Percentiles rank a stretch among this genome's conserved stretches.
phyloP scores from a whole-genome alignment of 2,888 invertebrate species.

The Aphodius sticticus region DNA sequence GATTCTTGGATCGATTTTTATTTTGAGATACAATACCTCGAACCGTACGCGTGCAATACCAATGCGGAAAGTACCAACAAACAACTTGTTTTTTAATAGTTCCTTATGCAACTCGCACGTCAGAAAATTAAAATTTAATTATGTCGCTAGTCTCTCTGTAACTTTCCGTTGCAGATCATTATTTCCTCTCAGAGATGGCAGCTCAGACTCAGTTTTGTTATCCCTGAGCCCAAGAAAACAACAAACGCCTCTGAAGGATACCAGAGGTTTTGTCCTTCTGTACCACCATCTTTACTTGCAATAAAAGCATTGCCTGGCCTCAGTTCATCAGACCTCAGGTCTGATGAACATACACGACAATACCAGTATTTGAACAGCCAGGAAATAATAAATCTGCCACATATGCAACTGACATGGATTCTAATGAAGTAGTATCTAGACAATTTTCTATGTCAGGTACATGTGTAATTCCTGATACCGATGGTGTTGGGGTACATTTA shows the following conservation, averaged over 20 bases:
- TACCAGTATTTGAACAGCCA: neutral
- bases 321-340: neutral
- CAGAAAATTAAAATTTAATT: neutral
- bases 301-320: neutral
- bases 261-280: neutral
- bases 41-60: neutral
- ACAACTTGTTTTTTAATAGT: neutral
- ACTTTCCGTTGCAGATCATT: neutral
- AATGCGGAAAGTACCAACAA: neutral
- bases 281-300: neutral
- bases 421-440: neutral
- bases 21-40: neutral
- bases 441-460: neutral
- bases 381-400: neutral
- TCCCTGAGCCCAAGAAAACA: neutral
- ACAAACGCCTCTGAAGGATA: neutral
- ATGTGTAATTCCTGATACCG: neutral
- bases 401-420: neutral
- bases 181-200: neutral
- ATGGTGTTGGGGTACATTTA: too few relatives aligned
- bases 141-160: neutral
- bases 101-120: neutral
- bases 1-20: too few relatives aligned
- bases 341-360: neutral
- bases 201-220: neutral